Base-by-base conservation (phyloP, 1,140 invertebrate genomes). In the Camponotus pennsylvanicus region DNA sequence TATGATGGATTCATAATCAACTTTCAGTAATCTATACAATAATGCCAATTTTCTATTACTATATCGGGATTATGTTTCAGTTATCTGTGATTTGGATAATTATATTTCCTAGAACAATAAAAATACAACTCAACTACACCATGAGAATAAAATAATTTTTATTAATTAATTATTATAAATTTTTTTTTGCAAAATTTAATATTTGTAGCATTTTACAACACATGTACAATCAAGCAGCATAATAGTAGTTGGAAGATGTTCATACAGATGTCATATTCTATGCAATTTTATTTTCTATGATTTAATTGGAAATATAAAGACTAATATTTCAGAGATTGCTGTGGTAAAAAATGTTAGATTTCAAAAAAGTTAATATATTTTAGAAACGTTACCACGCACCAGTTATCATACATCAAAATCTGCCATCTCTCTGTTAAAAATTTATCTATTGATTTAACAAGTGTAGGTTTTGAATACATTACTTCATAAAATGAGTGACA, bases 1-100 rank as follows among this genome's bases (percentile, higher is more conserved):
- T 64, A 82, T 67, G 82, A 76, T 55, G 67, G 61, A 76, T 11
- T 88, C 89, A 84, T 90, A 63, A 59, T 86, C 69, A 49, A 78
- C 32, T 88, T 34, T 73, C 40, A 78, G 18, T 88, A 86, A 88
- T 88, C 69, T 21, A 67, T 88, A 88, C 64, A 15, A 32, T 87
- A 88, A 88, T 84, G 52, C 66, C 70, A 90, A 63, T 90, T 90
- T 90, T 90, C 34, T 87, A 87, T 89, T 76, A 86, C 79, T 87
- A 21, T 69, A 78, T 15, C 0, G 1, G 27, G 27, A 27, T 27
- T 27, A 80, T 87, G 63, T 86, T 73, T 88, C 89, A 91, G 70
- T 61, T 75, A 80, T 86, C 84, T 89, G 89, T 90, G 90, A 91
- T 91, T 79, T 67, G 67, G 61, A 79, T 73, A 45, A 71, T 88